phyloP scores from a whole-genome alignment of 2,888 invertebrate species.

The Dilophus febrilis region DNA sequence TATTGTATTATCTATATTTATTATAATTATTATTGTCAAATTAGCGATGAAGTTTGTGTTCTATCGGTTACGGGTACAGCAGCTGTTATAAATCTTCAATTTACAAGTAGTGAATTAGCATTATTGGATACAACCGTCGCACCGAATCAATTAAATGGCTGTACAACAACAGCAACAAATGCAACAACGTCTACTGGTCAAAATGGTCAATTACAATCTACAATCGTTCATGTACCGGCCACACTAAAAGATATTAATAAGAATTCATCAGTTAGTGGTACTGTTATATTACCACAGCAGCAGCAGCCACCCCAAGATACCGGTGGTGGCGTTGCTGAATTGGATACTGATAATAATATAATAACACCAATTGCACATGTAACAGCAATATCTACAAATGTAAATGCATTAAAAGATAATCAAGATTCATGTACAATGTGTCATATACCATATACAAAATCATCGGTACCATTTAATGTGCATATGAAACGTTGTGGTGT shows the following conservation, averaged over 20 bases:
- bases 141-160: too few species aligned
- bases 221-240: background rate
- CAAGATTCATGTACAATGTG: constrained; percentile 30
- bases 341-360: background rate
- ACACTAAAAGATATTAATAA: background rate
- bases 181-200: too few species aligned
- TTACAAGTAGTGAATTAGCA: constrained; percentile 24
- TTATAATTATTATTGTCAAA: constrained; percentile 8
- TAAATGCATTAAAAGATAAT: too few species aligned
- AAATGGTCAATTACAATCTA: constrained; percentile 6
- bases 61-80: constrained; percentile 89
- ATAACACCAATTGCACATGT: background rate
- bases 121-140: constrained; percentile 17
- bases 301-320: background rate
- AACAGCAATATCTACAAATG: too few species aligned
- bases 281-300: too few species aligned
- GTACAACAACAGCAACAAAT: too few species aligned
- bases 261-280: background rate
- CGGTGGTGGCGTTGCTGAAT: background rate
- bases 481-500: constrained; percentile 54
- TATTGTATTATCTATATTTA: constrained; percentile 4
- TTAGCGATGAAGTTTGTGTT: constrained; percentile 87
- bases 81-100: constrained; percentile 54
- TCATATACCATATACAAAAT: constrained; percentile 72
- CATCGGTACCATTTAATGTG: constrained; percentile 53